Evolutionary conservation across 2,888 invertebrate genomes (phyloP), one percentile per base, ranked within the genome.

Genomic region (Caenorhabditis parvicauda): DNA sequence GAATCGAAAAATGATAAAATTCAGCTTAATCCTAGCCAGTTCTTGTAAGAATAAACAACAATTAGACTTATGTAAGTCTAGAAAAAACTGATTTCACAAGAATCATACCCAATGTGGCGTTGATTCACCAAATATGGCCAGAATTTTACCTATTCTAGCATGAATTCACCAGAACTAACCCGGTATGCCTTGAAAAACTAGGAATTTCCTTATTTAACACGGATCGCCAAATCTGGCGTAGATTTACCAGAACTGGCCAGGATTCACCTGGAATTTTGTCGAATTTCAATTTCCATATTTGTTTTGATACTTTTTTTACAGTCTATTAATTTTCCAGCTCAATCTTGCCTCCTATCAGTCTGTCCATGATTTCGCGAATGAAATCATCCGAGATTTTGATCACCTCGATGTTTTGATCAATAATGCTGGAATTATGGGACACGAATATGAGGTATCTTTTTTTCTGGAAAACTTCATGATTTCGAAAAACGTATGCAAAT

Each of bases 321-420:
- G 14, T 9, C 1, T 9, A 7, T 14, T 12, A 12, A 25, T 9
- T 49, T 59, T 59, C 25, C 62, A 72, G 70, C 52, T 72, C 14
- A 68, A 72, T 46, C 50, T 72, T 7, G 60, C 67, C 19, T 63
- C 61, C 51, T 70, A 66, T 53, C 56, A 62, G 4, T 63, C 64
- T 19, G 54, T 72, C 6, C 43, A 61, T 25, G 42, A 42, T 1
- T 72, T 70, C 43, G 54, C 59, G 17, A 58, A 59, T 14, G 70
- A 72, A 29, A 54, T 70, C 14, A 7, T 19, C 0, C 17, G 32
- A 12, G 53, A 54, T 21, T 61, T 64, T 38, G 28, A 44, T 3
- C 42, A 53, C 27, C 87, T 91, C 63, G 87, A 90, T 82, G 87
- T 89, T 5, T 83, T 91, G 0, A 87, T 90, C 44, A 89, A 89